These are phyloP conservation scores for Leptodactylus fallax DNA, from an alignment of 2,797 vertebrate genomes.

Conservation along the genomic window DNA sequence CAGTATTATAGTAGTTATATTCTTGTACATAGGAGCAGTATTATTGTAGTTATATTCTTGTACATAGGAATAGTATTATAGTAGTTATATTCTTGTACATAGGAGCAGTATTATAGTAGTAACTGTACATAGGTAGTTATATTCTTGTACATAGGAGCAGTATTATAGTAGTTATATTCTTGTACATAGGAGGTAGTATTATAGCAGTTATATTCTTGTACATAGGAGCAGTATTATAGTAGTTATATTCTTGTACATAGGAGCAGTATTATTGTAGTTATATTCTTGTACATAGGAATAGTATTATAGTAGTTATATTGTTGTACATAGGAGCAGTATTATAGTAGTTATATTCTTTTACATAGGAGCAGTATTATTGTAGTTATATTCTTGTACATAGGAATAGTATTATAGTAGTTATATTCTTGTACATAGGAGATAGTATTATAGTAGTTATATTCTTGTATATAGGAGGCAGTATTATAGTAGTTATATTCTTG, in stretches of 20 bases:
- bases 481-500: constrained; percentile 26
- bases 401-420: neutral
- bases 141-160: constrained; percentile 13
- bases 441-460: constrained; percentile 29
- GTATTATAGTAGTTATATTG: too few relatives aligned
- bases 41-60: constrained; percentile 12
- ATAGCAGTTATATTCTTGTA: constrained; percentile 20
- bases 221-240: neutral
- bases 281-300: too few relatives aligned
- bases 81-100: constrained; percentile 19
- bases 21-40: constrained; percentile 9
- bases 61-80: neutral
- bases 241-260: neutral
- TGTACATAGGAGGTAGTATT: constrained; percentile 13
- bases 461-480: constrained; percentile 7
- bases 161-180: constrained; percentile 29
- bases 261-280: neutral
- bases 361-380: neutral
- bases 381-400: constrained; percentile 17
- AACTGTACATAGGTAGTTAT: constrained; percentile 19
- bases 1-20: constrained; percentile 21
- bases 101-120: constrained; percentile 17
- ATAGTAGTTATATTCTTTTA: too few relatives aligned
- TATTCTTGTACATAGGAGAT: constrained; percentile 11
- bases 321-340: too few relatives aligned